Evolutionary conservation across 2,797 vertebrate genomes (phyloP), one percentile per base, ranked within the genome.

Genomic region (Cossypha niveicapilla): DNA sequence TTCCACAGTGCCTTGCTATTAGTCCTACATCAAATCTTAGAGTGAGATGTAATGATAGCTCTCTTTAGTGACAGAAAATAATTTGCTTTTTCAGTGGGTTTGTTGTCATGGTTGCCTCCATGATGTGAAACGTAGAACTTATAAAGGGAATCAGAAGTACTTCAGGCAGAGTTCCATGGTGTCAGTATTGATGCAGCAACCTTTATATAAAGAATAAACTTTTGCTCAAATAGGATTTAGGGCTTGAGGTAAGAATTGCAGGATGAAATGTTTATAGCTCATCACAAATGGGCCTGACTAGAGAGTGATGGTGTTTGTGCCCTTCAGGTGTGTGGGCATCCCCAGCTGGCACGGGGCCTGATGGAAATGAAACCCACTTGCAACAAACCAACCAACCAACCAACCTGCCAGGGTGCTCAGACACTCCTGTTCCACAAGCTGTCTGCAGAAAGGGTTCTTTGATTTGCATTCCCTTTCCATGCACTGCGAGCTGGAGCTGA

Each of bases 31-130:
- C 67, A 74, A 63, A 57, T 62, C 57, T 73, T 25, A 22, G n/a
- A 45, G 35, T 25, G 37, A 79, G 57, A 57, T 80, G 27, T 27
- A 87, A 77, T 70, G 84, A 73, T 39, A 56, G 44, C 5, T 89
- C 71, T 90, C 60, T 60, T 62, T 13, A 60, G 51, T 23, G 37
- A 70, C 39, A 91, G 45, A 87, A 93, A 82, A 60, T 48, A 84
- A 16, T 39, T 58, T 60, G 30, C 51, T 85, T 92, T 95, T 76
- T 47, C 37, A 67, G 67, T 66, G 73, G n/a, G 37, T 87, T 92
- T 92, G 81, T 95, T 94, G 81, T 85, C 78, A 84, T 67, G 81
- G 57, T 70, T 92, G 92, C 35, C 50, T 76, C 50, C 41, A 56
- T 82, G 63, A 89, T 71, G 23, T 63, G 84, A 88, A 93, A 89